A percentile compares a stretch with the other conserved stretches of the same genome.
Conservation (phyloP, 1,140 invertebrate species). For the Acromyrmex echinatior region DNA sequence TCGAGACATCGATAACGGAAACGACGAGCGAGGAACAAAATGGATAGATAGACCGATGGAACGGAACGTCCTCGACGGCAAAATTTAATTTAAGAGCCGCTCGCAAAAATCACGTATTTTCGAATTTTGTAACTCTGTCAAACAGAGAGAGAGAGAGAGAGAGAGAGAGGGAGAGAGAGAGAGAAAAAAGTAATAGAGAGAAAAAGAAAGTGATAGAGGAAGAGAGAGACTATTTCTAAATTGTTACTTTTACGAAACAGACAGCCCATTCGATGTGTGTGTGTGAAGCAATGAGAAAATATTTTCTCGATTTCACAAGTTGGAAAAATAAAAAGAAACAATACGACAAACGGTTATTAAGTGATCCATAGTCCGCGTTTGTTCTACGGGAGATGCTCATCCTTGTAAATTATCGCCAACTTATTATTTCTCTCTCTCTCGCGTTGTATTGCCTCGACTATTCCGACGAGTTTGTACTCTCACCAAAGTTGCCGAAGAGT, state of each 20-base stretch:
- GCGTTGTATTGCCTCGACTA: neutral
- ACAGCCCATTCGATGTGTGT: neutral
- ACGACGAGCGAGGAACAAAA: conserved; percentile 26
- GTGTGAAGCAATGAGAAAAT: conserved; percentile 19
- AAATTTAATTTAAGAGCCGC: conserved; percentile 16
- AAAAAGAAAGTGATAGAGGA: neutral
- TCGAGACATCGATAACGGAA: conserved; percentile 52
- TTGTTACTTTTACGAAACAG: neutral
- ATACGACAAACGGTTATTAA: conserved; percentile 34
- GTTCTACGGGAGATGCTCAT: conserved; percentile 18
- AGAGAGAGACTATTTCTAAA: neutral
- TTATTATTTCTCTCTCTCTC: neutral
- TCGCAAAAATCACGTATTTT: conserved; percentile 19
- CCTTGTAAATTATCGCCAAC: conserved; percentile 48
- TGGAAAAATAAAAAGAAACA: conserved; percentile 41
- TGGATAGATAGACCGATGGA: conserved; percentile 13
- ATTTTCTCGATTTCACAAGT: neutral
- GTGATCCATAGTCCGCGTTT: conserved; percentile 30
- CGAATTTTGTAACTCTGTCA: conserved; percentile 17
- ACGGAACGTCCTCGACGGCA: neutral
- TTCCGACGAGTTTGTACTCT: conserved; percentile 52
- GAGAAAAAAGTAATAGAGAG: neutral
- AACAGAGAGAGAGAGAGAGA: neutral
- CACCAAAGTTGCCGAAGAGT: neutral
- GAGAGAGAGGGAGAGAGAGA: neutral